Percentiles rank a stretch among this genome's conserved stretches.
These are phyloP conservation scores for Drosophila carrolli DNA, from an alignment of 1,140 invertebrate genomes.

Conservation along the genomic window DNA sequence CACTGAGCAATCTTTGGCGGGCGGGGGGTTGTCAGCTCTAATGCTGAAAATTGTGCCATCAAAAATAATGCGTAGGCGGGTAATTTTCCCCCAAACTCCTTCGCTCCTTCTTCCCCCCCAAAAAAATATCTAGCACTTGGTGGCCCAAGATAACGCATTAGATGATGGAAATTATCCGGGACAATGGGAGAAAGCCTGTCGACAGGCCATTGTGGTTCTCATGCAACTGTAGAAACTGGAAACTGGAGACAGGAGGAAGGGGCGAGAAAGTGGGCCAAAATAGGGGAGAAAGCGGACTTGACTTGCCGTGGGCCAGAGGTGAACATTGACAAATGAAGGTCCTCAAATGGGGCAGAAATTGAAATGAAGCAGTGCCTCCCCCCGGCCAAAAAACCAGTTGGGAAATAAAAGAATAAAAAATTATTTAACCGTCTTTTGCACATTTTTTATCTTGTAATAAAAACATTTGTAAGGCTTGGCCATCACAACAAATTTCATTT, in stretches of 20 bases:
- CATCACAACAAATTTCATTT: background rate
- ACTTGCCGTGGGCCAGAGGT: conserved; percentile 20
- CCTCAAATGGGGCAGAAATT: conserved; percentile 20
- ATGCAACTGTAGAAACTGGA: background rate
- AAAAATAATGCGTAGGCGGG: conserved; percentile 69
- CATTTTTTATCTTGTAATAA: background rate
- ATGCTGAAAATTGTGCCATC: conserved; percentile 77
- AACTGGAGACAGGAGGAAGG: background rate
- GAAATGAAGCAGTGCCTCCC: conserved; percentile 6
- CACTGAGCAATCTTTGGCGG: conserved; percentile 65
- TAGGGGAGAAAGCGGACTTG: background rate
- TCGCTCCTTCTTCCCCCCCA: background rate
- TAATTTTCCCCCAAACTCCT: conserved; percentile 6
- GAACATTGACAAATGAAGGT: conserved; percentile 48
- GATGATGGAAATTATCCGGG: conserved; percentile 55
- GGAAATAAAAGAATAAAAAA: conserved; percentile 27
- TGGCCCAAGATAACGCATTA: conserved; percentile 48
- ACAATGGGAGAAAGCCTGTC: conserved; percentile 39
- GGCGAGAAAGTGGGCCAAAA: background rate
- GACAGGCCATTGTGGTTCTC: conserved; percentile 37
- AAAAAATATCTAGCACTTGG: conserved; percentile 1
- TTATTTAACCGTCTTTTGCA: background rate
- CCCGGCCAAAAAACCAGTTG: background rate
- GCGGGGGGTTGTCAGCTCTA: background rate
- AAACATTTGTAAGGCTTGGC: background rate